Evolutionary conservation across 2,113 vertebrate species (phyloP).

Genomic region (Corythaixoides concolor): DNA sequence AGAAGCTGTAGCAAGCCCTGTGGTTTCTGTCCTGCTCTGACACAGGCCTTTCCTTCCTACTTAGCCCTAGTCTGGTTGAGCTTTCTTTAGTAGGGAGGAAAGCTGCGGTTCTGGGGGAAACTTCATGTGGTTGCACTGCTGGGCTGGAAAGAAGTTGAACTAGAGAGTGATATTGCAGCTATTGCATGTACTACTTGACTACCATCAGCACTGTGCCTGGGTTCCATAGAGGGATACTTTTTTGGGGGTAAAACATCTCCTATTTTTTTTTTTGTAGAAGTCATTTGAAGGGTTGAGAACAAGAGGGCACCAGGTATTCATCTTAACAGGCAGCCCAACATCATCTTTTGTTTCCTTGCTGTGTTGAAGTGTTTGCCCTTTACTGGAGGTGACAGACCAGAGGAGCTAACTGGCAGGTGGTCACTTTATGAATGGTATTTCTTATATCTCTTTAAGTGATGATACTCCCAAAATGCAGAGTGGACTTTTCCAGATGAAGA

Average conservation of each 20-base stretch:
- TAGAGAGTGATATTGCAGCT: neutral
- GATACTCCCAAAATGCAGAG: neutral
- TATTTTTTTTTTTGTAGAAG: neutral
- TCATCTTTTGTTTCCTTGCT: neutral
- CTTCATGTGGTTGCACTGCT: neutral
- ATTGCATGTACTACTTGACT: neutral
- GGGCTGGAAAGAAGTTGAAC: neutral
- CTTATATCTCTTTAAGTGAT: neutral
- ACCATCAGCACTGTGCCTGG: neutral
- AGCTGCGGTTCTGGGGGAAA: neutral
- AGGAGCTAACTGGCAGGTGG: neutral
- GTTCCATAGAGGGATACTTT: neutral
- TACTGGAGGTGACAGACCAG: neutral
- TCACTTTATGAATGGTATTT: neutral
- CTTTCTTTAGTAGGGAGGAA: neutral
- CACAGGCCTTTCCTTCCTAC: neutral
- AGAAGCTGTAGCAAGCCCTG: neutral
- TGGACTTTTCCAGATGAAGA: neutral
- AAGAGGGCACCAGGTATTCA: accelerated
- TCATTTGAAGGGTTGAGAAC: neutral
- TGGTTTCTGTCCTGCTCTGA: neutral
- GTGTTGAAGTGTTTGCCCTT: neutral
- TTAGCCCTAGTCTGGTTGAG: neutral
- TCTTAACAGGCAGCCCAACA: neutral
- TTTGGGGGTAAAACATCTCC: accelerated